Base-by-base conservation (phyloP, 2,888 invertebrate genomes). In the Archips crataeganus region DNA sequence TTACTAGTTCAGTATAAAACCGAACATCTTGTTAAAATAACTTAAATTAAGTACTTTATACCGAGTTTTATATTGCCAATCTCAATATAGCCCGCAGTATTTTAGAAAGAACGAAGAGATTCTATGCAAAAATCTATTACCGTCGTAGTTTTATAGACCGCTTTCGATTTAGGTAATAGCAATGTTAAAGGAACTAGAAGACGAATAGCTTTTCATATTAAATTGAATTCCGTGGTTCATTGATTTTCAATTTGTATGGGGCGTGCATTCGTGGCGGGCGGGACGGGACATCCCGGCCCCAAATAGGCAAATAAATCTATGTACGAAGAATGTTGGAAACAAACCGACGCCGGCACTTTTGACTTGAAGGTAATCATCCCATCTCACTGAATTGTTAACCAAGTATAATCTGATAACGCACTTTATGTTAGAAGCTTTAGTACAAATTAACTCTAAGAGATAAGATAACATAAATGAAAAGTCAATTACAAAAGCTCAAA, bases 221-320 rank as follows among this genome's bases (percentile, higher is more conserved):
- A 90, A 91, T 90, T 88, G 88, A 87, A 88, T 90, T 85, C 86
- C 85, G 83, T 81, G 89, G 90, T 90, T 91, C 90, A 92, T 92
- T 93, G 92, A 91, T 92, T 93, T 93, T 93, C 92, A 91, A 92
- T 93, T 92, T 91, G 90, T 87, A 88, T 85, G 84, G 83, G 83
- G 83, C 87, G 84, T 84, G 84, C 86, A 84, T 82, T 80, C 79
- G 78, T 76, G 77, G 79, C 77, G 71, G 81, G 79, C 81, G 82
- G 85, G 82, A 81, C 81, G 82, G 85, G 82, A 81, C 84, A 81
- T 81, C 80, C 79, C 76, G 79, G 81, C 77, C 82, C 83, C 81
- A 82, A 84, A 87, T 83, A 85, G 84, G 82, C 84, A 85, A 86
- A 89, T 89, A 87, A 87, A 88, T 90, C 82, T 82, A 77, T 81